These are phyloP conservation scores for Penelope pileata DNA, from an alignment of 2,113 vertebrate genomes.

Conservation along the genomic window DNA sequence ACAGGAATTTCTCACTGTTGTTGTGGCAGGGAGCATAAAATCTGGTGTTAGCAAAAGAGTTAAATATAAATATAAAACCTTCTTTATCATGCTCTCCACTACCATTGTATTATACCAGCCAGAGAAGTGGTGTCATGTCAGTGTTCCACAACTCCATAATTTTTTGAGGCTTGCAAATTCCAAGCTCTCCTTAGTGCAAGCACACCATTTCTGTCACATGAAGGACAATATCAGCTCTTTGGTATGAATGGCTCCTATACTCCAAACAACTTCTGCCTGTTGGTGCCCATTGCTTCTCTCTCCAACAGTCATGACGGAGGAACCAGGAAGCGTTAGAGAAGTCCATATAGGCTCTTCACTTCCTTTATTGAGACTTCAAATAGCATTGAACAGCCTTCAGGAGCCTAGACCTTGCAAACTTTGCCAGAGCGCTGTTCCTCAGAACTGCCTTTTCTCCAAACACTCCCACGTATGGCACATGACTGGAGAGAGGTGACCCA, in stretches of 20 bases:
- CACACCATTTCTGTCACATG: neutral
- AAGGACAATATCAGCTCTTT: neutral
- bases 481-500: neutral
- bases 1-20: neutral
- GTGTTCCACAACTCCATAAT: neutral
- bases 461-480: fast-evolving
- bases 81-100: neutral
- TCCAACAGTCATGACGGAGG: neutral
- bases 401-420: neutral
- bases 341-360: neutral
- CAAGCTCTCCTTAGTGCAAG: neutral
- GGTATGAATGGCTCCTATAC: neutral
- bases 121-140: neutral
- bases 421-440: neutral
- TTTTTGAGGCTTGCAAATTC: neutral
- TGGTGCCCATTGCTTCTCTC: neutral
- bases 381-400: neutral
- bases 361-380: neutral
- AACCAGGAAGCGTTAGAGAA: neutral
- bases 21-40: neutral
- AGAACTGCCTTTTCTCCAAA: neutral
- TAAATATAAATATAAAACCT: neutral
- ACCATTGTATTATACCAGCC: neutral
- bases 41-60: neutral
- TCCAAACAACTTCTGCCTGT: neutral